Conservation (phyloP, 2,113 vertebrate species). For the Trichomycterus rosablanca region DNA sequence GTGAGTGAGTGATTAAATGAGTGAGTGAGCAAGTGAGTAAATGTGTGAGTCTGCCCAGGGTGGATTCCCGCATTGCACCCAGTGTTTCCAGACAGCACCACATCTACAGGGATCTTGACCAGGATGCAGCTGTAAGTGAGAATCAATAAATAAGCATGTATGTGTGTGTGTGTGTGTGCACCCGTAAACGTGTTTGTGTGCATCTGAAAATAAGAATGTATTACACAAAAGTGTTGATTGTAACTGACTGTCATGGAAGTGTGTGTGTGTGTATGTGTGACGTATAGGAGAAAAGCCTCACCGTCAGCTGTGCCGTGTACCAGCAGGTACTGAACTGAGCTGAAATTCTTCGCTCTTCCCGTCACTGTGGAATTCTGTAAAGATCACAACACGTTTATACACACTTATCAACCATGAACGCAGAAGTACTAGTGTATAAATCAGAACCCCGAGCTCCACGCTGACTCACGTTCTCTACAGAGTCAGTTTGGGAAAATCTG, state of each 20-base stretch:
- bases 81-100: too few species aligned
- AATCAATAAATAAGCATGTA: neutral
- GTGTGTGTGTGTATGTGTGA: neutral
- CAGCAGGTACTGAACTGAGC: constrained; percentile 87
- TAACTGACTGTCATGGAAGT: neutral
- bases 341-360: constrained; percentile 86
- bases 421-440: neutral
- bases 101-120: too few species aligned
- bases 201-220: neutral
- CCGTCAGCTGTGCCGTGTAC: constrained; percentile 97
- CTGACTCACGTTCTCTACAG: neutral
- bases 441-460: neutral
- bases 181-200: neutral
- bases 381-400: constrained; percentile 31
- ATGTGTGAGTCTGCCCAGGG: too few species aligned
- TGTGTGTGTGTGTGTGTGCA: neutral
- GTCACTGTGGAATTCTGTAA: constrained; percentile 90
- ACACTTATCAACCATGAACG: neutral
- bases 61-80: too few species aligned
- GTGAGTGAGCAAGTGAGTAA: too few species aligned
- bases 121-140: too few species aligned
- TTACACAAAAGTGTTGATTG: too few species aligned
- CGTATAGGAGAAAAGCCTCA: constrained; percentile 63
- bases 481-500: too few species aligned
- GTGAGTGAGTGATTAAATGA: too few species aligned